Base-by-base conservation (phyloP, 2,888 invertebrate species). In the Meteorus colon region DNA sequence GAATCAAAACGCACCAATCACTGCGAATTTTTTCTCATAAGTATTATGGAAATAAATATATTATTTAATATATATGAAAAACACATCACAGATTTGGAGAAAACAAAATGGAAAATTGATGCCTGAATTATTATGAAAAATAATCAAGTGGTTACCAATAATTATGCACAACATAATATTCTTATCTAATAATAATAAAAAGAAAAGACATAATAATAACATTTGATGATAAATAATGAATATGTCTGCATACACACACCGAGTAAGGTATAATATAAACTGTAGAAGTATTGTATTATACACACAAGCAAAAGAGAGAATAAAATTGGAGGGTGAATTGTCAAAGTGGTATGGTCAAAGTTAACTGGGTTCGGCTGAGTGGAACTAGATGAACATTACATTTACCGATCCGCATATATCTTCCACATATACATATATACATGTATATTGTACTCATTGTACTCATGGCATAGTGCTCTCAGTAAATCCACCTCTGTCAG, bases 331-430 rank as follows among this genome's bases (percentile, higher is more conserved):
- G 67, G 67, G 60, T 72, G 74, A 77, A 74, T 74, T 75, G 69
- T 65, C 72, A 73, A 77, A 75, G 73, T 73, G 75, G 73, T 68
- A 75, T 68, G 72, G 72, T 73, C 74, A 74, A 71, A 77, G 74
- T 67, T 74, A 77, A 74, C 66, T 77, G 71, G 71, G 62, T 65
- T 77, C 65, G 73, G 14, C 60, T 73, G 55, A 65, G 45, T 59
- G 37, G 31, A 55, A 73, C 45, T 77, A 77, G 74, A 62, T 74
- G 62, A 76, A 68, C 19, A 19, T 41, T 65, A 65, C 66, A 60
- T 60, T 60, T 55, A 72, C 29, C 71, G 45, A 48, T 37, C 45
- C 73, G 70, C 73, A 77, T 19, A 55, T 19, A 19, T 55, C 19
- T 55, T 51, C 59, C 55, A 16, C n/a, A 48, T 48, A 48, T 48